Evolutionary conservation across 2,113 vertebrate genomes (phyloP), one percentile per base, ranked within the genome.

Genomic region (Melanostigma gelatinosum): DNA sequence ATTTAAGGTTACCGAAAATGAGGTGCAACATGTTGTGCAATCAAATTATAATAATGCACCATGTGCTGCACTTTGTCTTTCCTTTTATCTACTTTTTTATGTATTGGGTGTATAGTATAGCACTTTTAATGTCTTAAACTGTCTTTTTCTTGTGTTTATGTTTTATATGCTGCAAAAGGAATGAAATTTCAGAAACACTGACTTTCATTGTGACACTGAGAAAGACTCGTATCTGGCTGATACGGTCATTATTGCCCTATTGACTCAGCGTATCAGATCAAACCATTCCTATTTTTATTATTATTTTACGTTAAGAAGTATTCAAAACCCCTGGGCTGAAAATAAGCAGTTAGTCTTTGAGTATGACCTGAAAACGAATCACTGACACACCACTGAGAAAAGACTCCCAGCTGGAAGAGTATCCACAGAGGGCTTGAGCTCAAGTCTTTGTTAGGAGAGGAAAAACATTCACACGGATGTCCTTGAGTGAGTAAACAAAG

Each of bases 401-500:
- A 7, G 36, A 38, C 36, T 38, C 36, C 36, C 8, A 8, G 8
- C 36, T 7, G 7, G 6, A 38, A 38, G 36, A 29, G 29, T 29
- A 29, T 29, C 29, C 29, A 29, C 29, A 29, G 29, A 38, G 36
- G 36, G 6, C 36, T 46, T 6, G 20, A 34, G 12, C 16, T 70
- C 22, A 55, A 60, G 38, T 2, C 3, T 32, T 44, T 20, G 15
- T 46, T 24, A 7, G 40, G 6, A 27, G 50, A 13, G 12, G 12
- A 24, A 2, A 38, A 52, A 52, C 4, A 34, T 7, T 6, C 18
- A 32, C 18, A 44, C 4, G 8, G 40, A 46, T 24, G 27, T 58
- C 74, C 52, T 58, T 34, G 63, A 48, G 20, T 50, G 38, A 27
- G 18, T 34, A 77, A 65, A 76, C 24, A 44, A 44, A 67, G 16